Conservation (phyloP, 2,888 invertebrate species). For the Cephonodes hylas region DNA sequence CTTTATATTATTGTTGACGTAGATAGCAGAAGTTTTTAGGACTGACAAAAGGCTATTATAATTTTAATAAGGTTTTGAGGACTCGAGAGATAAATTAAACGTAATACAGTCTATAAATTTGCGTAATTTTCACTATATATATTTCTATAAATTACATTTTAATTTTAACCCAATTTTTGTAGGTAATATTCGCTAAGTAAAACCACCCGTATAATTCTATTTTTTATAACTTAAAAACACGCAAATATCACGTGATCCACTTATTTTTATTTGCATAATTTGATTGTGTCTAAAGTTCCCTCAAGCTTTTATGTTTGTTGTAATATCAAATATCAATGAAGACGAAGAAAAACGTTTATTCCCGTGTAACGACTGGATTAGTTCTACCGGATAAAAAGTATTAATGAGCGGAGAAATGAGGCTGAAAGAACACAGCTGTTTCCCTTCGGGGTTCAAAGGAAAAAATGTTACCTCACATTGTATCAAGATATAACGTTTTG, state of each 20-base stretch:
- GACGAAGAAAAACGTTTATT: background rate
- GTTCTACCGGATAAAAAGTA: conserved; percentile 18
- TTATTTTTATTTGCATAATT: background rate
- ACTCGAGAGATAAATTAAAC: too few species aligned
- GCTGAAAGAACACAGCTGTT: conserved; percentile 34
- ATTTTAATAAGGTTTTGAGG: too few species aligned
- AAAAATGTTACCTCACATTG: background rate
- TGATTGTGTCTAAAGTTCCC: background rate
- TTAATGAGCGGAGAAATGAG: conserved; percentile 35
- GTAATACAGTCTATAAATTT: too few species aligned
- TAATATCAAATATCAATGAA: conserved; percentile 2
- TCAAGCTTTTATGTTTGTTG: background rate
- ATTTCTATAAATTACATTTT: too few species aligned
- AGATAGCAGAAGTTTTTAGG: too few species aligned
- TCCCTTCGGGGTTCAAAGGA: background rate
- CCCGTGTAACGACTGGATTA: background rate
- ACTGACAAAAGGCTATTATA: too few species aligned
- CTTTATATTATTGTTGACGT: too few species aligned
- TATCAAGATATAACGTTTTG: background rate
- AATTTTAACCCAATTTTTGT: too few species aligned
- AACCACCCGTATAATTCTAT: background rate
- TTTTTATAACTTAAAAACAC: background rate
- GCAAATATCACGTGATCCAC: background rate
- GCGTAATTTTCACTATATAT: too few species aligned
- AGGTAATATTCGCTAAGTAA: background rate